Evolutionary conservation across 2,113 vertebrate species (phyloP), one percentile per base, ranked within the genome.

Genomic region (Epinephelus fuscoguttatus): DNA sequence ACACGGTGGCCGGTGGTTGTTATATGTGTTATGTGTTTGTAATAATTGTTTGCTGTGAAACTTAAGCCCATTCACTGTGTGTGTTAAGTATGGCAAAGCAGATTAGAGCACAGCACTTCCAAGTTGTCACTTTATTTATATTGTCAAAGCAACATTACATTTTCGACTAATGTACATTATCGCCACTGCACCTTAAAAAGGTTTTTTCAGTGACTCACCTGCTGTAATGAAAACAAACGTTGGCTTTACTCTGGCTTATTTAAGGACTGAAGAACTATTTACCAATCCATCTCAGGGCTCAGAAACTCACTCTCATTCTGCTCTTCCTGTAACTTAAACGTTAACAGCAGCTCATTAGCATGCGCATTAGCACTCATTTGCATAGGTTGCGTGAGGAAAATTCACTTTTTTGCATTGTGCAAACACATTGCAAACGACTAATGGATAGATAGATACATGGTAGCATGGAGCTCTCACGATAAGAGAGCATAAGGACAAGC

Each of bases 91-190:
- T 42, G 10, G 25, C 6, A 45, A 27, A 59, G 42, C 27, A 66
- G 61, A 75, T 47, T 27, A 74, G n/a, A 45, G n/a, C 14, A 49
- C 21, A 50, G 19, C 63, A 59, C 30, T 55, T 79, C 50, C 50
- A 78, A n/a, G 23, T 30, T 80, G 80, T 74, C 49, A 75, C 19
- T 70, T 70, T 74, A 68, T 10, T 13, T 10, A 12, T 11, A 27
- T 61, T 4, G 2, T 71, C 25, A 56, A 40, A 66, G 47, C 19
- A 66, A 45, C 59, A 70, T 53, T 55, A 60, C 15, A 57, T 64
- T 45, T 80, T 49, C 1, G 8, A 4, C 70, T 62, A 5, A 70
- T 68, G 53, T 45, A 17, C 64, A 23, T 49, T 18, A 18, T 25
- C 4, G 3, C 62, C 55, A 37, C 23, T 75, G 40, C 49, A 33